Evolutionary conservation across 2,113 vertebrate species (phyloP), one percentile per base, ranked within the genome.

Genomic region (Garra rufa): DNA sequence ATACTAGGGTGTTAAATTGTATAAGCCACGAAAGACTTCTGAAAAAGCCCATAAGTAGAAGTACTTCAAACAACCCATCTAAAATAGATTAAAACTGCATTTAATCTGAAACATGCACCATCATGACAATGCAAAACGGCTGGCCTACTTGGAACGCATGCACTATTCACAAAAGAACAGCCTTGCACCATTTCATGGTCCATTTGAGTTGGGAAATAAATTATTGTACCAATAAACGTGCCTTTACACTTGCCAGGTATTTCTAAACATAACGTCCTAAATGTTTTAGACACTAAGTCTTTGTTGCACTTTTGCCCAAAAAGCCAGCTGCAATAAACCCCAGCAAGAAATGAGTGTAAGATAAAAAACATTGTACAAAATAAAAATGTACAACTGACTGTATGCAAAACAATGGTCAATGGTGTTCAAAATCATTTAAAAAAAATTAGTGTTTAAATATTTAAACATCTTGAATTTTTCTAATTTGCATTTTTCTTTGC

Each of bases 291-390:
- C n/a, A 75, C 67, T 80, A 50, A 85, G 2, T 87, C 71, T 75
- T 14, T 48, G 24, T 75, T 48, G 38, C 30, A 83, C 86, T 85
- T 85, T 87, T 76, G 76, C 86, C 86, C 57, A 8, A 7, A 82
- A 43, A 71, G 57, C 70, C 59, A 30, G 50, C 74, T 34, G 73
- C 38, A 59, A 19, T 24, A 17, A 2, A 30, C 28, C 63, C 38
- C 28, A 11, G 61, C 26, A 14, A 63, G 70, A 73, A 26, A 13
- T 13, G 21, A 24, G 38, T 19, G 17, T 11, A 43, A 43, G 69
- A 21, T 71, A 26, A 73, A 46, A n/a, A 73, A 26, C n/a, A 15
- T 69, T n/a, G 9, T 13, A 46, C 10, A 71, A 24, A 41, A 71
- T 24, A 10, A 24, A 71, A 44, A 24, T 6, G 21, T 71, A 19